A percentile compares a stretch with the other conserved stretches of the same genome.
These are phyloP conservation scores for Bombus waltoni DNA, from an alignment of 1,140 invertebrate species.

Conservation along the genomic window DNA sequence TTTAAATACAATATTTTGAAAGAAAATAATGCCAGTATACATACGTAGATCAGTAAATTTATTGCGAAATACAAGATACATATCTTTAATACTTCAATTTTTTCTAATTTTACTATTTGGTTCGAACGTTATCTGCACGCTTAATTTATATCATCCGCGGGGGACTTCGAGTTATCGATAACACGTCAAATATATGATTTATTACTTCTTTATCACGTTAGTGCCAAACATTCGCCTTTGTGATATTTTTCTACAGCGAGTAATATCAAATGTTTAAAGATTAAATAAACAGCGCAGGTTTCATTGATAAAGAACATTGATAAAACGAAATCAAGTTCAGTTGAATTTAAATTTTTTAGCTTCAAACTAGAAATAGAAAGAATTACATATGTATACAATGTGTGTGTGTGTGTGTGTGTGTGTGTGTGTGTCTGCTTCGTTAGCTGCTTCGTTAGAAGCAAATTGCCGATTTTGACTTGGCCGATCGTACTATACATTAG, in stretches of 20 bases:
- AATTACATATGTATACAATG: neutral
- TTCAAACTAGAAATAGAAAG: neutral
- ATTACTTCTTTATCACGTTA: slow-evolving; percentile 25
- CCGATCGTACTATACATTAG: too few species aligned
- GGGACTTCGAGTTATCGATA: slow-evolving; percentile 30
- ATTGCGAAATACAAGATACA: neutral
- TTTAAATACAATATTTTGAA: too few species aligned
- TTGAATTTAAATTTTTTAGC: too few species aligned
- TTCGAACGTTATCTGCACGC: neutral
- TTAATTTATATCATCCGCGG: slow-evolving; percentile 27
- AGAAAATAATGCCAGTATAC: neutral
- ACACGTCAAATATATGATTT: slow-evolving; percentile 20
- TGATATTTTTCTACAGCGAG: slow-evolving; percentile 11
- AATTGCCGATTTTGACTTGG: too few species aligned
- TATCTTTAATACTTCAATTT: neutral
- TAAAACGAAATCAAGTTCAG: neutral
- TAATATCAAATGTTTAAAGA: neutral
- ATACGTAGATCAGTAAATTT: neutral
- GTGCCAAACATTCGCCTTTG: slow-evolving; percentile 10
- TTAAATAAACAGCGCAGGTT: neutral
- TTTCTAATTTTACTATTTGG: neutral
- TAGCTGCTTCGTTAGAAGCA: too few species aligned
- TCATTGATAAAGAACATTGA: neutral
- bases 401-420: too few species aligned
- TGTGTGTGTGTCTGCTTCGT: too few species aligned